Conservation (phyloP, 2,113 vertebrate genomes). For the Calypte anna region DNA sequence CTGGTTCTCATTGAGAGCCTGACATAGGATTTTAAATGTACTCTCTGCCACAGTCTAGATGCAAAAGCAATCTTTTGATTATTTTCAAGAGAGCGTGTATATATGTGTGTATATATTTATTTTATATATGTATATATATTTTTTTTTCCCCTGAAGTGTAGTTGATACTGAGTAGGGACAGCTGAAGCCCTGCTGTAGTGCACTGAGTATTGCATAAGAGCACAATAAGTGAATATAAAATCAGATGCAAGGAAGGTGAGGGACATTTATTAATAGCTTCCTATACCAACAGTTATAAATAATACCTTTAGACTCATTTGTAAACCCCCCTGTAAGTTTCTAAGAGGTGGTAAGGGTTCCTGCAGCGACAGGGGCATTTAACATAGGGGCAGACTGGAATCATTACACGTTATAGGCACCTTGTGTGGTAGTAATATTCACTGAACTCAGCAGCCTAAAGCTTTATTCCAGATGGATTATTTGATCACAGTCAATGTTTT, state of each 20-base stretch:
- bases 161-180: neutral
- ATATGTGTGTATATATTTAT: too few species aligned
- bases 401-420: neutral
- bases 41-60: neutral
- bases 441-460: neutral
- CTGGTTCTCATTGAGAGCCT: neutral
- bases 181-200: neutral
- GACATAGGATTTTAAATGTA: neutral
- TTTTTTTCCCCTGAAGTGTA: too few species aligned
- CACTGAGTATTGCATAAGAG: accelerated
- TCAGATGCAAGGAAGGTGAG: neutral
- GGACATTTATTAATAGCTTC: neutral
- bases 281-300: neutral
- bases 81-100: neutral
- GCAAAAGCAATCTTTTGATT: neutral
- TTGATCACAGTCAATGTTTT: neutral
- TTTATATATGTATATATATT: too few species aligned
- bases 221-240: neutral
- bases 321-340: neutral
- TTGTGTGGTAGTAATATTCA: neutral
- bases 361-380: neutral
- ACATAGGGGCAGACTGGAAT: neutral
- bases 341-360: neutral
- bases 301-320: neutral
- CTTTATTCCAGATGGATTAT: neutral